Percentiles rank a stretch among this genome's conserved stretches.
Conservation (phyloP, 2,113 vertebrate genomes). For the Laticauda laticaudata region DNA sequence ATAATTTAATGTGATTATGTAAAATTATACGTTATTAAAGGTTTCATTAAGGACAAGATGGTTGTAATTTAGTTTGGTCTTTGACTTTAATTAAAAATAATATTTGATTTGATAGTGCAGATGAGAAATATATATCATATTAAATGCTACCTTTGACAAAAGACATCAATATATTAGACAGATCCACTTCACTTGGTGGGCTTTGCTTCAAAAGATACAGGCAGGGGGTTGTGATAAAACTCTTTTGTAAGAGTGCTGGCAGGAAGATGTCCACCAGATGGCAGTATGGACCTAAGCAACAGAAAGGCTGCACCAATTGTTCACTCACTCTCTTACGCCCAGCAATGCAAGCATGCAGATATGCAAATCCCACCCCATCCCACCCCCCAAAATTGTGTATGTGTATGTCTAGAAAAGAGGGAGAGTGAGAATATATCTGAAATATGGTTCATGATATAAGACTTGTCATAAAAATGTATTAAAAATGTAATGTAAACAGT, state of each 20-base stretch:
- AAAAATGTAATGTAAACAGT: background rate
- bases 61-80: background rate
- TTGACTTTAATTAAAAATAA: background rate
- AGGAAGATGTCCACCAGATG: constrained; percentile 3
- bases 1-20: background rate
- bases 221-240: background rate
- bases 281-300: constrained; percentile 2
- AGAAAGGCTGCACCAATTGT: background rate
- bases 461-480: background rate
- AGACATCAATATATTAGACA: background rate
- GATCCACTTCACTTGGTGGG: background rate
- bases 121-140: background rate
- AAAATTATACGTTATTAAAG: background rate
- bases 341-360: background rate
- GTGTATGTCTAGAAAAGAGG: background rate
- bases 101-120: background rate
- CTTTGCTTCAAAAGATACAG: background rate
- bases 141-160: background rate
- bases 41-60: background rate
- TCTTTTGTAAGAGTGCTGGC: background rate
- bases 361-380: background rate
- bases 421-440: background rate
- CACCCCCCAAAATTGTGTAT: background rate
- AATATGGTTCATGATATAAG: background rate
- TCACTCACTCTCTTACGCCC: no score